Conservation (phyloP, 2,113 vertebrate species). For the Patagioenas fasciata region DNA sequence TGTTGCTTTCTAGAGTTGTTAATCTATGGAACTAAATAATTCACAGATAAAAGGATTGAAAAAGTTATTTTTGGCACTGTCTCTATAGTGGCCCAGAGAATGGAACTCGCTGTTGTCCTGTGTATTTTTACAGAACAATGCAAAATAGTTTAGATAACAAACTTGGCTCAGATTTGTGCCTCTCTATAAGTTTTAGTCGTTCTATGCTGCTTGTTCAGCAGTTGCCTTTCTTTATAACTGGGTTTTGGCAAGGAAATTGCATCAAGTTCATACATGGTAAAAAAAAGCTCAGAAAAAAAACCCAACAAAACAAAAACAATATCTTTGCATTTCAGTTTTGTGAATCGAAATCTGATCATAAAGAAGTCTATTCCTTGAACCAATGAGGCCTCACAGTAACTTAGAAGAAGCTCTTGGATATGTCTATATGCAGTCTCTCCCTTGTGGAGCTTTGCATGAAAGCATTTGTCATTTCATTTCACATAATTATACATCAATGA, state of each 20-base stretch:
- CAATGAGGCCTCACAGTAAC: background rate
- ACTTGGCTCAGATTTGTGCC: background rate
- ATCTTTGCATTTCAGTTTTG: background rate
- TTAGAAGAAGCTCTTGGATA: background rate
- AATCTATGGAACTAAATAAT: background rate
- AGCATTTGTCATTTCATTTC: conserved; percentile 26
- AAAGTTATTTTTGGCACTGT: background rate
- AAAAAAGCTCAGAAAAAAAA: background rate
- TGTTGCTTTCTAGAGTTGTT: background rate
- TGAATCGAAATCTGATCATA: background rate
- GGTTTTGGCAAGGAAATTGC: background rate
- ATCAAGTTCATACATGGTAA: background rate
- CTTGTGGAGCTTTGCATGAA: background rate
- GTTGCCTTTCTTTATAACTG: background rate
- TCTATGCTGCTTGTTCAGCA: background rate
- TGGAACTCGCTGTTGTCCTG: background rate
- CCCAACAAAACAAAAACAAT: background rate
- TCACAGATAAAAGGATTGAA: background rate
- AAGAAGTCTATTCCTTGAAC: background rate
- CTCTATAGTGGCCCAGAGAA: background rate
- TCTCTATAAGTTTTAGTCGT: background rate
- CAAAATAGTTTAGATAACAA: background rate
- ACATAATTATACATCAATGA: background rate
- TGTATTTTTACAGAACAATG: background rate
- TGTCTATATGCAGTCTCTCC: background rate